These are phyloP conservation scores for Dryadula phaetusa DNA, from an alignment of 2,888 invertebrate genomes.

Conservation along the genomic window DNA sequence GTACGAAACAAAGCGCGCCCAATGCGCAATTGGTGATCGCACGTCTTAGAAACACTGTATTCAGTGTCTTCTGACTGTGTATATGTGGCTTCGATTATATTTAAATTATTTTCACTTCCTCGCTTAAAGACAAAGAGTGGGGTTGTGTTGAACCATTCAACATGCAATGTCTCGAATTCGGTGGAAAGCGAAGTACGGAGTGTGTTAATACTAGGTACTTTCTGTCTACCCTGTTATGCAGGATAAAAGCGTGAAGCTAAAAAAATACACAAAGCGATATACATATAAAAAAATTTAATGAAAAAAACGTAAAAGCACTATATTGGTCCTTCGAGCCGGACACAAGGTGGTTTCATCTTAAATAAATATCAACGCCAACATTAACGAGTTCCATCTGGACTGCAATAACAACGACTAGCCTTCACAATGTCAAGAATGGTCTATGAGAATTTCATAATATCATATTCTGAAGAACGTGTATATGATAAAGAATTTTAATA, in stretches of 20 bases:
- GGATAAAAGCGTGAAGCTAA: background rate
- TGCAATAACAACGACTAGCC: constrained; percentile 23
- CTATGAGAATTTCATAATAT: constrained; percentile 21
- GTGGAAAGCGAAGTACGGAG: no score
- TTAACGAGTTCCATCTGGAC: constrained; percentile 22
- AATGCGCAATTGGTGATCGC: no score
- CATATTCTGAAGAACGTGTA: constrained; percentile 10
- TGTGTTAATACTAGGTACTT: no score
- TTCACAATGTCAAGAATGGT: constrained; percentile 17
- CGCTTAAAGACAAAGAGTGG: no score
- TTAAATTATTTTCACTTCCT: no score
- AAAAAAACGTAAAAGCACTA: constrained; percentile 14
- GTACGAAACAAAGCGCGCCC: no score
- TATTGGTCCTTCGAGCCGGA: constrained; percentile 32
- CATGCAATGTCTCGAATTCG: no score
- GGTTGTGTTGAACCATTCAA: no score
- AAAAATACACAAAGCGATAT: background rate
- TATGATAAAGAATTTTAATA: constrained; percentile 26
- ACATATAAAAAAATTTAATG: background rate
- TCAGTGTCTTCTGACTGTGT: no score
- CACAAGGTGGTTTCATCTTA: constrained; percentile 5
- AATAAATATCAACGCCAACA: constrained; percentile 30
- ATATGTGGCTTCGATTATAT: no score
- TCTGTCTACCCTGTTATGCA: no score
- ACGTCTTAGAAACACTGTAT: no score